Conservation (phyloP, 1,140 invertebrate genomes). For the Tetramorium simillimum region DNA sequence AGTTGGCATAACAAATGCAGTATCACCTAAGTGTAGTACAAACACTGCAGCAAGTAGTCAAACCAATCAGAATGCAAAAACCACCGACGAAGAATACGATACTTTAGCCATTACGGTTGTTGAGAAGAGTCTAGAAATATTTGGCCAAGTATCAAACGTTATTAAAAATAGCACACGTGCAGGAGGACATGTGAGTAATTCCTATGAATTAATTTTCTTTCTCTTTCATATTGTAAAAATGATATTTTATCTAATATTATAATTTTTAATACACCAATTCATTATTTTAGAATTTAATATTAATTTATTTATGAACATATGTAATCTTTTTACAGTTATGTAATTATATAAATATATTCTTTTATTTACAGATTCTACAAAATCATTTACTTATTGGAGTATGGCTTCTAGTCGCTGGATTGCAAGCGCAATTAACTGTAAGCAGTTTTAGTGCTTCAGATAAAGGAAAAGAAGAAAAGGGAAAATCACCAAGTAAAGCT, state of each 20-base stretch:
- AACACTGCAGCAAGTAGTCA: constrained; percentile 78
- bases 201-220: constrained; percentile 20
- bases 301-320: neutral
- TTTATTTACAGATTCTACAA: constrained; percentile 89
- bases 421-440: constrained; percentile 90
- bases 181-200: constrained; percentile 91
- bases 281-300: neutral
- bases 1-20: constrained; percentile 87
- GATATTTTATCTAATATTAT: constrained; percentile 33
- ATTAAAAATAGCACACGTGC: constrained; percentile 94
- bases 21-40: constrained; percentile 87
- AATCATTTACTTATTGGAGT: constrained; percentile 95
- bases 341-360: constrained; percentile 55
- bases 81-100: constrained; percentile 90
- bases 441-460: constrained; percentile 86
- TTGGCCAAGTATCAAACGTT: constrained; percentile 91
- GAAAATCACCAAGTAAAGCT: constrained; percentile 89
- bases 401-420: constrained; percentile 94
- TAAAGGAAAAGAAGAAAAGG: constrained; percentile 88
- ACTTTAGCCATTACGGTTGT: constrained; percentile 89
- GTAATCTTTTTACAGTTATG: neutral
- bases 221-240: neutral
- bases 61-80: constrained; percentile 84
- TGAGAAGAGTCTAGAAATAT: constrained; percentile 92
- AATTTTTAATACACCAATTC: neutral